Base-by-base conservation (phyloP, 2,113 vertebrate genomes). In the Neomonachus schauinslandi region DNA sequence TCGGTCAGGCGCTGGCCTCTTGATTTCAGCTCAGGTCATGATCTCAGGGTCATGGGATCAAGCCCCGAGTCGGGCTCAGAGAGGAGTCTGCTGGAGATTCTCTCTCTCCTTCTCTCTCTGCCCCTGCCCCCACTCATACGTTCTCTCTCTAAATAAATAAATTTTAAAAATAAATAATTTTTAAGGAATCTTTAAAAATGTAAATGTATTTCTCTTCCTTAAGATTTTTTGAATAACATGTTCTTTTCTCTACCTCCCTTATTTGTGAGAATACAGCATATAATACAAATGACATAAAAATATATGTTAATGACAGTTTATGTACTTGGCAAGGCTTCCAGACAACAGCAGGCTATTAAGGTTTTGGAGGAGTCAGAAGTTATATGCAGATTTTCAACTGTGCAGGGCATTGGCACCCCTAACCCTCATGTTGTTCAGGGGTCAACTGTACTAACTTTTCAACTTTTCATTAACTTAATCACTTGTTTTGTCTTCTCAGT, bases 401-500 rank as follows among this genome's bases (percentile, higher is more conserved):
- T 49, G 15, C 28, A 77, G 26, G 26, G 26, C 26, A 49, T 49
- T 49, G 74, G 74, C 8, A 0, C 26, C 13, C 42, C 74, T 69
- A 77, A 49, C 26, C 42, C 14, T 28, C 26, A 31, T 9, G 26
- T 46, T 46, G 72, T 49, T 49, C 74, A 49, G 28, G 74, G 1
- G 26, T 49, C 74, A 77, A 31, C 42, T 77, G 26, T 49, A 77
- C 49, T 74, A 7, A 33, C 81, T 83, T 91, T 93, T 92, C 57
- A 36, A 21, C 67, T 69, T 69, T 36, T 36, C 67, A 36, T 21
- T 69, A 69, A 51, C 42, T 67, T 74, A 93, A 51, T 81, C 12
- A 8, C 24, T 98, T 13, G 13, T 96, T 97, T 97, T 97, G 74
- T 95, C 63, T 96, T 94, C 39, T 83, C 98, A 99, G 99, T 99